Conservation (phyloP, 1,140 invertebrate species). For the Lethrus apterus region DNA sequence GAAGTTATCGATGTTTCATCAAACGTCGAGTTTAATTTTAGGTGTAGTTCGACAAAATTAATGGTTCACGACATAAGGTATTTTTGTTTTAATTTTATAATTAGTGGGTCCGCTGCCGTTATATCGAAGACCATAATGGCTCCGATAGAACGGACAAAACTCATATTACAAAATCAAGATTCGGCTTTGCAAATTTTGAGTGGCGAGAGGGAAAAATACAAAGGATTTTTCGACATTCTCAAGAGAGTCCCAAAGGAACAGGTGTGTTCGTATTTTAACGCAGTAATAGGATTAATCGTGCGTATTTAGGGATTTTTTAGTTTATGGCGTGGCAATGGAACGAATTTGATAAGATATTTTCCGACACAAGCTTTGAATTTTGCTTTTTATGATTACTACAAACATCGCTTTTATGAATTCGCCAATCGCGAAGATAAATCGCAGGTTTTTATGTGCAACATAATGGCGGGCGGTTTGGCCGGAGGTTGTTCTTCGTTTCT, state of each 20-base stretch:
- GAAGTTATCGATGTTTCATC: too few relatives aligned
- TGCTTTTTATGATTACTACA: slow-evolving; percentile 14
- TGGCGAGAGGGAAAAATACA: slow-evolving; percentile 5
- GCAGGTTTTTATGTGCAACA: background rate
- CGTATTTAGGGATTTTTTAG: slow-evolving; percentile 13
- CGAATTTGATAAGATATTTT: slow-evolving; percentile 11
- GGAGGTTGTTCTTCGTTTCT: background rate
- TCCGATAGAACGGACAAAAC: slow-evolving; percentile 15
- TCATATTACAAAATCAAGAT: slow-evolving; percentile 17
- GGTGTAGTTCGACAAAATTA: background rate
- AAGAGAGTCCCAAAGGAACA: slow-evolving; percentile 15
- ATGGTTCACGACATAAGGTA: background rate
- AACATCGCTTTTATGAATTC: background rate
- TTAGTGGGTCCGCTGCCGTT: slow-evolving; percentile 9
- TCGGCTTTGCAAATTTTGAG: slow-evolving; percentile 10
- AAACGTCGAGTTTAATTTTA: too few relatives aligned
- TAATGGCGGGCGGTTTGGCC: slow-evolving; percentile 10
- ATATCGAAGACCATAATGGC: slow-evolving; percentile 14
- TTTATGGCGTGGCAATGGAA: slow-evolving; percentile 15
- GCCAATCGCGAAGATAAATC: background rate
- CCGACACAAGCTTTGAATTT: slow-evolving; percentile 18
- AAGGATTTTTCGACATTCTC: slow-evolving; percentile 14
- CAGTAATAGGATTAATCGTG: background rate
- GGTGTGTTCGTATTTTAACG: background rate
- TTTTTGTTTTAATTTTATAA: slow-evolving; percentile 10